Base-by-base conservation (phyloP, 1,140 invertebrate species). In the Laupala kohalensis region DNA sequence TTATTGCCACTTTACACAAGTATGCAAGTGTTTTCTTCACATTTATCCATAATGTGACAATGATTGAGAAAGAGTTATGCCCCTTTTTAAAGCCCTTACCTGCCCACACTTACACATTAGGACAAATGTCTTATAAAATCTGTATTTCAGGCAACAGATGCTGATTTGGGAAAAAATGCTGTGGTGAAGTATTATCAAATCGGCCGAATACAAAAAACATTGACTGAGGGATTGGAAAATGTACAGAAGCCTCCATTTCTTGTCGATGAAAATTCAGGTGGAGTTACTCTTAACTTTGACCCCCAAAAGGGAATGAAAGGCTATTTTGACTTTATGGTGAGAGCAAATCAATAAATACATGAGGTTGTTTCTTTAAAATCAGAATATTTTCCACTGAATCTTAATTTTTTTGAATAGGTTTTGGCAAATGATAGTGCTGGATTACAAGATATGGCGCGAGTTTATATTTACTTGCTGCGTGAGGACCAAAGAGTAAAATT, bases 291-390 rank as follows among this genome's bases (percentile, higher is more conserved):
- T 0, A 97, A 97, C 81, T 97, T 97, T 78, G 95, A 97, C 82
- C 95, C 95, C 23, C 95, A 97, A 78, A 92, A 92, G 76, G 91
- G 92, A 69, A 97, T 97, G 95, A 96, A 96, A 80, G 96, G 96
- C 69, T 97, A 97, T 79, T 97, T 97, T 80, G 92, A 95, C 78
- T 96, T 97, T 77, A 89, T 90, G 84, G 89, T 91, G 78, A 75
- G 76, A 72, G 63, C 13, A 70, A 25, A 23, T 30, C 30, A 3
- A 4, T n/a, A n/a, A n/a, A n/a, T n/a, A n/a, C n/a, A n/a, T n/a
- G n/a, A n/a, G 13, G 13, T 25, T 19, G 9, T 19, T 9, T 67
- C 13, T 67, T 67, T 9, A 23, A 70, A 5, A 64, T 13, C 37
- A 64, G 13, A 6, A 25, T 6, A 13, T 67, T 67, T 12, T 67